Evolutionary conservation across 1,140 invertebrate species (phyloP).

Genomic region (Conus betulinus): DNA sequence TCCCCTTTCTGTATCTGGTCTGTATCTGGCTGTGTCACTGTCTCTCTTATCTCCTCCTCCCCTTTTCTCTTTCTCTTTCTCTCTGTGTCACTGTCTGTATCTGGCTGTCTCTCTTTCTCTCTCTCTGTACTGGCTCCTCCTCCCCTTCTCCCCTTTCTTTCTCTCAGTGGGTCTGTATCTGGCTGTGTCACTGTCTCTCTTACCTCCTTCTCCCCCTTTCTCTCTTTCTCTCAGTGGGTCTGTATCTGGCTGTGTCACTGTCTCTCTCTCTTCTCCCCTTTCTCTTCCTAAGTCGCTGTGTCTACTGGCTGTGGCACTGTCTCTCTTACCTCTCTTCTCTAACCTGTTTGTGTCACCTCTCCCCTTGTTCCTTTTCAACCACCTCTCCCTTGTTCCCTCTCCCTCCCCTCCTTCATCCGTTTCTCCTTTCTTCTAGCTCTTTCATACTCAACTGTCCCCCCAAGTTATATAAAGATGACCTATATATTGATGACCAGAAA

Average conservation of each 20-base stretch:
- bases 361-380: too few relatives aligned
- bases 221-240: neutral
- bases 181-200: neutral
- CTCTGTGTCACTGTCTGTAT: neutral
- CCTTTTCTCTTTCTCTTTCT: neutral
- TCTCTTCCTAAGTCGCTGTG: neutral
- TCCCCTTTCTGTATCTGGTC: neutral
- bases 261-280: neutral
- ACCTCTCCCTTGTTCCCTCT: too few relatives aligned
- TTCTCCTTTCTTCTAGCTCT: too few relatives aligned
- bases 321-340: neutral
- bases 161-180: neutral
- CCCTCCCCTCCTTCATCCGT: too few relatives aligned
- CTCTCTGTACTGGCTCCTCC: neutral
- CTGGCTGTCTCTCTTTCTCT: neutral
- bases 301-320: neutral
- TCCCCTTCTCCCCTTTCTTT: neutral
- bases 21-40: neutral
- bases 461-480: too few relatives aligned
- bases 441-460: too few relatives aligned
- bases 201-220: neutral
- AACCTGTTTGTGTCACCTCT: too few relatives aligned
- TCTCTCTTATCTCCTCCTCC: neutral
- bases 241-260: neutral
- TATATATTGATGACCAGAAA: too few relatives aligned